Evolutionary conservation across 1,140 invertebrate species (phyloP).

Genomic region (Vanessa tameamea): DNA sequence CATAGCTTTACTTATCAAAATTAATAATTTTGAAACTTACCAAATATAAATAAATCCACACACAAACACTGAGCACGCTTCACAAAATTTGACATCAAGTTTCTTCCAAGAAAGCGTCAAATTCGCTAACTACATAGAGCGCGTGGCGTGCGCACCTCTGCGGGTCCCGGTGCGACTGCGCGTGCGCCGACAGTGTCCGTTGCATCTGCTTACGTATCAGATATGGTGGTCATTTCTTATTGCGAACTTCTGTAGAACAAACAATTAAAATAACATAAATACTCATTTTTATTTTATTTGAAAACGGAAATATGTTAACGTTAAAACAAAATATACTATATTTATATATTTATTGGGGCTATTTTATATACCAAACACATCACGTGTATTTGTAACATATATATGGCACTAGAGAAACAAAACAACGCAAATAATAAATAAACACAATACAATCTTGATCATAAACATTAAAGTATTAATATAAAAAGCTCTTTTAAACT

Average conservation of each 20-base stretch:
- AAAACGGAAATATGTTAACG: too few species aligned
- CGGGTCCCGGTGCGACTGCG: conserved; percentile 36
- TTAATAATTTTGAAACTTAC: conserved; percentile 13
- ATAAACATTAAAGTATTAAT: too few species aligned
- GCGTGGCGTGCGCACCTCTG: conserved; percentile 20
- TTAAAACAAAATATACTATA: too few species aligned
- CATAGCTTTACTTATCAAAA: not conserved
- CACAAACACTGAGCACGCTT: conserved; percentile 34
- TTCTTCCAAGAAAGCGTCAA: conserved; percentile 58
- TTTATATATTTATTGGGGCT: too few species aligned
- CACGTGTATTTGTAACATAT: too few species aligned
- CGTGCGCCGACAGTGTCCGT: conserved; percentile 6
- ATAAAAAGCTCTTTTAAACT: too few species aligned
- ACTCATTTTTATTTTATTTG: not conserved
- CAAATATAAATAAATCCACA: conserved; percentile 30
- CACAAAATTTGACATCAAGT: conserved; percentile 58
- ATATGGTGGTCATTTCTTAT: conserved; percentile 1
- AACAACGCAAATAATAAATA: too few species aligned
- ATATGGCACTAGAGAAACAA: too few species aligned
- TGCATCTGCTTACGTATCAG: not conserved
- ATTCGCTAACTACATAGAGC: conserved; percentile 32
- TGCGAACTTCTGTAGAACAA: not conserved
- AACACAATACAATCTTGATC: too few species aligned
- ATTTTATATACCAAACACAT: too few species aligned
- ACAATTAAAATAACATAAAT: not conserved